Base-by-base conservation (phyloP, 53 echinoderm and acorn worm species). In the Crossaster papposus region DNA sequence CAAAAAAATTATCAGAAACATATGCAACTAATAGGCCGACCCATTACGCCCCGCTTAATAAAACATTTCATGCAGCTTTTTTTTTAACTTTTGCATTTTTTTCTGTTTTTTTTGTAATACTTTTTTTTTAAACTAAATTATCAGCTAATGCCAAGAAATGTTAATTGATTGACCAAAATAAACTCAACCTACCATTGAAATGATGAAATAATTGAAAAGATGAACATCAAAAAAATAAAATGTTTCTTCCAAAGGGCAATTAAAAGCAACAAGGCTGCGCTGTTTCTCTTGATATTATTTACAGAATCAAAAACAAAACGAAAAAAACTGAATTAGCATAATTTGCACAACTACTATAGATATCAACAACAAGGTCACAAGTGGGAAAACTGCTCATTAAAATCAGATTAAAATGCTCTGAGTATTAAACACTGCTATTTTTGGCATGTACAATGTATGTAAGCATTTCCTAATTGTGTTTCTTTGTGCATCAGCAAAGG, bases 151-250 rank as follows among this genome's bases (percentile, higher is more conserved):
- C 34, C 30, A 71, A 85, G 72, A 50, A 85, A 71, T 15, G 30
- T 37, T 72, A 72, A 44, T 28, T 11, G 26, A 50, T 51, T 23
- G 36, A 14, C 9, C 51, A 52, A 52, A 52, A 71, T 51, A 29
- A 82, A 65, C 31, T 14, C 24, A 20, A n/a, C 32, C 30, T 30
- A 85, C 50, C 29, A 31, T 53, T 72, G 15, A 85, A 70, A 52
- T 30, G 22, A 53, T 51, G 18, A 37, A 31, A 32, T 72, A 73
- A 14, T 51, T 85, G 83, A 83, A 83, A 68, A 72, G 52, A 51
- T 72, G 35, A 77, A 54, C 30, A 31, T 75, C 76, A 53, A 87
- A 84, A n/a, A 86, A 87, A 76, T 76, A 76, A 31, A 87, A 32
- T 87, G 53, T 51, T 54, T 53, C 20, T 58, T 76, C 18, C 30